Conservation (phyloP, 2,797 vertebrate genomes). For the Brachyrhaphis roseni region DNA sequence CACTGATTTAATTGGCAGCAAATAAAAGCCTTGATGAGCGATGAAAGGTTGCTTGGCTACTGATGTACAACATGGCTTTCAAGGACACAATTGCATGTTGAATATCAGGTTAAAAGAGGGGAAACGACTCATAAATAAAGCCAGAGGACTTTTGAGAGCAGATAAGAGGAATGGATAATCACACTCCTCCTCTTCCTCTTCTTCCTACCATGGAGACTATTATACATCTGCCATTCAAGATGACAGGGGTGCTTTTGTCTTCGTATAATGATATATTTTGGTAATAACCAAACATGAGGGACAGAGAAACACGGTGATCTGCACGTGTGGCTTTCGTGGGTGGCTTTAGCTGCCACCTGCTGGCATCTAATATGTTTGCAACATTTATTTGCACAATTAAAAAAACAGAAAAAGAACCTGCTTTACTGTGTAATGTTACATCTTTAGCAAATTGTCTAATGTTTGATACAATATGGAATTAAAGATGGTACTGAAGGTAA, state of each 20-base stretch:
- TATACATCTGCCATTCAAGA: constrained; percentile 6
- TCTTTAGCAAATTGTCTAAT: background rate
- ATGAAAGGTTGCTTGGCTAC: constrained; percentile 72
- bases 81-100: constrained; percentile 62
- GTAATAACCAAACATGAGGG: constrained; percentile 23
- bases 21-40: constrained; percentile 54
- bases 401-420: background rate
- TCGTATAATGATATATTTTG: constrained; percentile 6
- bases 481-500: background rate
- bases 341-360: constrained; percentile 66
- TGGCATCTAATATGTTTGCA: constrained; percentile 27
- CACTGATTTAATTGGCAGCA: constrained; percentile 60
- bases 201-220: constrained; percentile 11
- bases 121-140: constrained; percentile 49
- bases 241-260: constrained; percentile 22
- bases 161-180: constrained; percentile 45
- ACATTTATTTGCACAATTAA: background rate
- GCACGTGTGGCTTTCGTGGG: constrained; percentile 12
- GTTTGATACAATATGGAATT: background rate
- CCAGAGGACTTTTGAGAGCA: constrained; percentile 34
- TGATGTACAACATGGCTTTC: constrained; percentile 60
- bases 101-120: constrained; percentile 57
- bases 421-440: too few relatives aligned
- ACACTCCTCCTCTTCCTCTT: constrained; percentile 9
- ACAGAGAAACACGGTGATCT: constrained; percentile 7